Conservation (phyloP, 2,888 invertebrate species). For the Endotricha flammealis region DNA sequence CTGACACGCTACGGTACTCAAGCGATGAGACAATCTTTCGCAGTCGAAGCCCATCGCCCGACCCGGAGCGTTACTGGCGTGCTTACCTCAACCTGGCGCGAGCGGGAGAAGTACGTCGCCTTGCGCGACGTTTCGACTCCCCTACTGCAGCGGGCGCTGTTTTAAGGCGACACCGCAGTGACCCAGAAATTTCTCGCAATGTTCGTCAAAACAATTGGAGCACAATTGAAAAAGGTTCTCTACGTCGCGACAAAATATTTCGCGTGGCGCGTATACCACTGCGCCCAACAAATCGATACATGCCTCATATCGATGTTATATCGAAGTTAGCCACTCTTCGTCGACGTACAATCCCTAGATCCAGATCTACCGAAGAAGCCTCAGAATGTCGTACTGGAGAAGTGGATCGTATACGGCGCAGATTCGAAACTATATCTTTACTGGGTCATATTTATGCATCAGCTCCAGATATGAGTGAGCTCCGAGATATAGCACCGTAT, state of each 20-base stretch:
- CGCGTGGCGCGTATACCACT: constrained; percentile 82
- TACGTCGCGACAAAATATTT: constrained; percentile 62
- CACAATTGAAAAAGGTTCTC: constrained; percentile 59
- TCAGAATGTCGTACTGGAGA: constrained; percentile 80
- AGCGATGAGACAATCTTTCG: constrained; percentile 83
- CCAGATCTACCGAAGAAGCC: constrained; percentile 69
- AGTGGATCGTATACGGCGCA: constrained; percentile 84
- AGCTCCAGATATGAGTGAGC: constrained; percentile 86
- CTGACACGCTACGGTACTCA: constrained; percentile 74
- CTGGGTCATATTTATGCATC: constrained; percentile 89
- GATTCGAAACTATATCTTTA: constrained; percentile 84
- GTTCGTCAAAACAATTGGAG: constrained; percentile 70
- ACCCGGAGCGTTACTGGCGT: constrained; percentile 83
- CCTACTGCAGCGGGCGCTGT: constrained; percentile 73
- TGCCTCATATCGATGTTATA: constrained; percentile 94
- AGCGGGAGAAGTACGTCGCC: constrained; percentile 86
- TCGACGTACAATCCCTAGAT: constrained; percentile 62
- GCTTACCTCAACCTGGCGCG: constrained; percentile 84
- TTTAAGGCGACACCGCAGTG: constrained; percentile 84
- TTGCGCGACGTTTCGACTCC: constrained; percentile 88
- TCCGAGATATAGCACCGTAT: constrained; percentile 87
- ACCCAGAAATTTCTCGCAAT: constrained; percentile 84
- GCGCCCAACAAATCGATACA: constrained; percentile 83
- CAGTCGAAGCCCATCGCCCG: constrained; percentile 86
- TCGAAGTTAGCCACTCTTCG: constrained; percentile 87